Conservation (phyloP, 2,888 invertebrate genomes). For the Spodoptera exigua region DNA sequence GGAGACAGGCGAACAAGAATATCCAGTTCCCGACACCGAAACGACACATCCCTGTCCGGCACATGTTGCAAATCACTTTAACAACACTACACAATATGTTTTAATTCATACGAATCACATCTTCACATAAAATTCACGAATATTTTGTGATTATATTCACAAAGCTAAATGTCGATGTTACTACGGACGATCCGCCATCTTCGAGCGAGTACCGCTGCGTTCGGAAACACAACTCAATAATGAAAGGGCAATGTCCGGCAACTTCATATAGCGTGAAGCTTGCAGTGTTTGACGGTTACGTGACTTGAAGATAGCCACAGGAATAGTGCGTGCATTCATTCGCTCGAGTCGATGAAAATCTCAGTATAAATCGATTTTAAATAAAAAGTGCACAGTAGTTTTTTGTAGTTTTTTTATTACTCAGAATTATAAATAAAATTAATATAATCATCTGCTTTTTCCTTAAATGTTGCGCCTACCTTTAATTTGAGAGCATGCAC, state of each 20-base stretch:
- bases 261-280: slow-evolving; percentile 68
- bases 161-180: slow-evolving; percentile 62
- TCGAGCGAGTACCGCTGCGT: slow-evolving; percentile 76
- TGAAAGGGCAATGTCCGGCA: slow-evolving; percentile 86
- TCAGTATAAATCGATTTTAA: slow-evolving; percentile 20
- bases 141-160: slow-evolving; percentile 69
- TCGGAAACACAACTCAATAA: slow-evolving; percentile 83
- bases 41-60: slow-evolving; percentile 85
- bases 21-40: slow-evolving; percentile 86
- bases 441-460: no score
- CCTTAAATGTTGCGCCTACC: no score
- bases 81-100: slow-evolving; percentile 80
- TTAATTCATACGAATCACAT: slow-evolving; percentile 88
- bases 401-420: no score
- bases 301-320: slow-evolving; percentile 64
- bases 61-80: slow-evolving; percentile 81
- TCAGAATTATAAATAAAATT: no score
- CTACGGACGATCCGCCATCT: slow-evolving; percentile 80
- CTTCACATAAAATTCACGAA: slow-evolving; percentile 82
- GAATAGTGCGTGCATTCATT: slow-evolving; percentile 42
- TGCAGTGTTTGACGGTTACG: slow-evolving; percentile 46
- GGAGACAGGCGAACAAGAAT: slow-evolving; percentile 82
- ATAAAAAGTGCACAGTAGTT: no score
- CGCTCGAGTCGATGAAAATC: slow-evolving; percentile 17
- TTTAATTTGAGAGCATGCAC: no score